phyloP scores from a whole-genome alignment of 2,888 invertebrate species.

The Tenthredo notha region DNA sequence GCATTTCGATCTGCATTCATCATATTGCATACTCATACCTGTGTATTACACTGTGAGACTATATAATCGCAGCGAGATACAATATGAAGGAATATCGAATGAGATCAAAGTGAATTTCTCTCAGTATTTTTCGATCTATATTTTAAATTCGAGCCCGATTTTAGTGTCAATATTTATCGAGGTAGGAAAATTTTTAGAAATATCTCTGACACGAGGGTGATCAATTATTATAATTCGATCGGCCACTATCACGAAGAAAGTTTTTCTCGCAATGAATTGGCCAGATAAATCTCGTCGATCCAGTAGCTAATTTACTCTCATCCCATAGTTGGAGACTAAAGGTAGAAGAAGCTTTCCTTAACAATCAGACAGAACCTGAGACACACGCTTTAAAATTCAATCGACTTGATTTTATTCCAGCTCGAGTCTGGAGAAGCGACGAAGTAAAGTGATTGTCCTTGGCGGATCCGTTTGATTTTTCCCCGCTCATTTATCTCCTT shows the following conservation, averaged over 20 bases:
- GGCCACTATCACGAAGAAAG: background rate
- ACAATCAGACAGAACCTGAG: background rate
- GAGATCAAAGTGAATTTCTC: background rate
- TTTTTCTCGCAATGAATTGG: background rate
- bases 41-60: background rate
- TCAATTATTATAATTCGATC: background rate
- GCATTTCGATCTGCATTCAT: background rate
- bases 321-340: background rate
- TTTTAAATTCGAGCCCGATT: too few relatives aligned
- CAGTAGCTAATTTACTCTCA: background rate
- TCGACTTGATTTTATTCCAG: constrained; percentile 38
- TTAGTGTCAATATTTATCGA: too few relatives aligned
- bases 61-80: background rate
- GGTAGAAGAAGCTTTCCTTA: background rate
- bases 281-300: background rate
- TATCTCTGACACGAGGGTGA: too few relatives aligned
- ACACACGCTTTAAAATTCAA: constrained; percentile 16
- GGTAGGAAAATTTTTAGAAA: too few relatives aligned
- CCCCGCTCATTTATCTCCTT: constrained; percentile 17
- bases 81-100: background rate
- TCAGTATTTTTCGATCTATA: too few relatives aligned
- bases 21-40: background rate
- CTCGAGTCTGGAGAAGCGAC: constrained; percentile 20
- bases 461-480: constrained; percentile 38
- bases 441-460: constrained; percentile 45